These are phyloP conservation scores for Dendronephthya gigantea DNA, from an alignment of 64 coral and sea anemone species.

Conservation along the genomic window DNA sequence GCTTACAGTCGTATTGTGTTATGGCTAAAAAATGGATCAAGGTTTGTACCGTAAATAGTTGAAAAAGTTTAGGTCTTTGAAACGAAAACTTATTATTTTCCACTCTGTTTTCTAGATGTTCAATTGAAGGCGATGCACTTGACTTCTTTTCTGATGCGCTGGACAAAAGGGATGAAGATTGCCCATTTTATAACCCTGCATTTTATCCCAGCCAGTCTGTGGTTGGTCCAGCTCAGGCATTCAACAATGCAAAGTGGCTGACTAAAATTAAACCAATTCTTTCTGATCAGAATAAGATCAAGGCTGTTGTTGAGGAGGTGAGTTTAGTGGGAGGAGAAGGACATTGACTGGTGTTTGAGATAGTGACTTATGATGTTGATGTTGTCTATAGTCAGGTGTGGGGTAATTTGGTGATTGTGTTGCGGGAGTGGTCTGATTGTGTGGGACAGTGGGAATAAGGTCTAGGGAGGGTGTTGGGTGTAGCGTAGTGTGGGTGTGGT, in stretches of 20 bases:
- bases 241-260: conserved; percentile 65
- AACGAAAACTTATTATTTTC: background rate
- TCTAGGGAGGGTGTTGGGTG: too few relatives aligned
- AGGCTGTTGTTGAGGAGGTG: conserved; percentile 45
- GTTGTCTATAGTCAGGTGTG: background rate
- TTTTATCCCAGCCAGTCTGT: conserved; percentile 57
- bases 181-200: conserved; percentile 45
- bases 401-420: too few relatives aligned
- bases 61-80: too few relatives aligned
- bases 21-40: conserved; percentile 77
- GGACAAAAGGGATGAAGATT: conserved; percentile 92
- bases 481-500: too few relatives aligned
- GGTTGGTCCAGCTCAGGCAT: conserved; percentile 45
- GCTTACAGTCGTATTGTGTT: conserved; percentile 47
- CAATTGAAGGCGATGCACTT: conserved; percentile 60
- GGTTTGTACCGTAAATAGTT: conserved; percentile 33
- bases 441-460: too few relatives aligned
- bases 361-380: background rate
- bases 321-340: background rate
- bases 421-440: too few relatives aligned
- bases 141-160: conserved; percentile 63
- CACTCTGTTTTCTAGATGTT: conserved; percentile 39
- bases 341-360: background rate
- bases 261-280: conserved; percentile 55
- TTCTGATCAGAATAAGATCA: conserved; percentile 44